Percentiles rank a stretch among this genome's conserved stretches.
phyloP scores from a whole-genome alignment of 2,888 invertebrate genomes.

The Sipha maydis region DNA sequence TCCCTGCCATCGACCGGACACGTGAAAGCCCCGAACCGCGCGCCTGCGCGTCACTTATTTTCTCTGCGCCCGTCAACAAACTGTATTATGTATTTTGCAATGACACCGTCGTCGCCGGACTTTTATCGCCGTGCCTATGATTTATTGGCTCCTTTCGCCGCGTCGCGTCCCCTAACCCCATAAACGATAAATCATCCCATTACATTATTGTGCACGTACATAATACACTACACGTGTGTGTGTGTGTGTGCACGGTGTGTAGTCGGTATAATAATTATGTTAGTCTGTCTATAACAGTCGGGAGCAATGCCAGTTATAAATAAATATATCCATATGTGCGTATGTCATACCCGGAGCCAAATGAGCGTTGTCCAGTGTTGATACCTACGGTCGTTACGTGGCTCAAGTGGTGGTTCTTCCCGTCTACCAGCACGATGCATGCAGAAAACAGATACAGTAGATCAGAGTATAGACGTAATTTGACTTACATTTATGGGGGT shows the following conservation, averaged over 20 bases:
- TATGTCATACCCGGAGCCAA: no score
- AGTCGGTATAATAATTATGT: conserved; percentile 23
- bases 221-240: not conserved
- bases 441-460: no score
- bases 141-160: conserved; percentile 31
- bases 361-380: no score
- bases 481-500: no score
- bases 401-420: no score
- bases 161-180: not conserved
- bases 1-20: not conserved
- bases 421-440: no score
- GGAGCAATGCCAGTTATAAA: not conserved
- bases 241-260: no score
- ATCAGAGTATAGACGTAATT: no score
- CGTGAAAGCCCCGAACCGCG: not conserved
- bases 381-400: no score
- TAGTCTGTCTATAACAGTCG: not conserved
- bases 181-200: conserved; percentile 41
- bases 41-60: not conserved
- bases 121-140: conserved; percentile 23
- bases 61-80: not conserved
- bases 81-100: not conserved
- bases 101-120: conserved; percentile 13
- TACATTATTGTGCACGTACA: not conserved
- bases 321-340: not conserved